Base-by-base conservation (phyloP, 2,797 vertebrate genomes). In the Iguana delicatissima region DNA sequence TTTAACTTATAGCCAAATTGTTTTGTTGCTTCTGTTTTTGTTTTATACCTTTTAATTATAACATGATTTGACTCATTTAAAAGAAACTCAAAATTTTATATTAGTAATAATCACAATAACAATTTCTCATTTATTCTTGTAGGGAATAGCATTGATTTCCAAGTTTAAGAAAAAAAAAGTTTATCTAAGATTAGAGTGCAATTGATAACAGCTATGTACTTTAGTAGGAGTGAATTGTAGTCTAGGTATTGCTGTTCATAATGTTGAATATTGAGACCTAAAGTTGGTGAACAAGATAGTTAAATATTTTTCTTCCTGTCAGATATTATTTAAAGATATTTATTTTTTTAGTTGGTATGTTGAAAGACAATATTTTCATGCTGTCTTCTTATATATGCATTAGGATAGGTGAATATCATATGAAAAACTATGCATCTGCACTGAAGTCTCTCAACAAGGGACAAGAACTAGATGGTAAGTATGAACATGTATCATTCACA, bases 351-450 rank as follows among this genome's bases (percentile, higher is more conserved):
- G 18, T 13, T 79, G 42, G 76, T 88, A 67, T 67, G 69, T 77
- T 69, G 89, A 85, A 46, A 86, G 86, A 69, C 18, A 29, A 90
- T 8, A 94, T 93, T 92, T 85, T 62, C 7, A 0, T 91, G 52
- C 50, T 86, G 52, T 7, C 59, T 81, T 89, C 92, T 94, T 92
- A 73, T 94, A 93, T 95, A 8, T 6, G 64, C 89, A 18, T 90
- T 96, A 99, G 99, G 97, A 98, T 99, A 96, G 98, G 98, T 93
- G 99, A 99, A 97, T 99, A 98, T 96, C 98, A 99, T 96, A 98
- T 98, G 88, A 98, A 98, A 94, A 98, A 98, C 92, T 99, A 98
- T 91, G 94, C 96, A 85, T 98, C 98, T 94, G 98, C 99, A 94
- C 96, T 98, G 93, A 97, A 98, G 92, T 97, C 98, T 87, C 98